These are phyloP conservation scores for Phyllotis vaccarum DNA, from an alignment of 2,797 vertebrate genomes.

Conservation along the genomic window DNA sequence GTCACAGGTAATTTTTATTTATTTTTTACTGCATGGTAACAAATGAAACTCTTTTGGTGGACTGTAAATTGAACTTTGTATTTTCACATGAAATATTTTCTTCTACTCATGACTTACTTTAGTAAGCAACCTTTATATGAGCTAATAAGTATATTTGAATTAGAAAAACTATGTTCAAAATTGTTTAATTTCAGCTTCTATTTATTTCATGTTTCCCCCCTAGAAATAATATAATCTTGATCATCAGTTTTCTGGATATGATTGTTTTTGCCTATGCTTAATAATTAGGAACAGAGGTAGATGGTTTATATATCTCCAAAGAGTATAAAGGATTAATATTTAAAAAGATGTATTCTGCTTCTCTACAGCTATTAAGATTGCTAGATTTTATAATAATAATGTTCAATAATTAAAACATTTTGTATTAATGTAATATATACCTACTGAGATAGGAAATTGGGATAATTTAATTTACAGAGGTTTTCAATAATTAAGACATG, in stretches of 20 bases:
- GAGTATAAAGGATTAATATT: slow-evolving; percentile 50
- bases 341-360: slow-evolving; percentile 23
- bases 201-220: slow-evolving; percentile 52
- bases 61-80: slow-evolving; percentile 36
- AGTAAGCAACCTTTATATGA: slow-evolving; percentile 39
- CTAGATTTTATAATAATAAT: slow-evolving; percentile 56
- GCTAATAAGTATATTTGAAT: slow-evolving; percentile 33
- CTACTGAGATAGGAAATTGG: slow-evolving; percentile 28
- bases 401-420: slow-evolving; percentile 54
- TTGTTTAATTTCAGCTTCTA: not conserved
- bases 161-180: slow-evolving; percentile 59
- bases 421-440: slow-evolving; percentile 50
- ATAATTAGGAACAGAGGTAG: slow-evolving; percentile 49
- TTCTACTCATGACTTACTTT: slow-evolving; percentile 32
- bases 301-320: not conserved
- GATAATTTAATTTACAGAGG: slow-evolving; percentile 64
- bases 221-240: slow-evolving; percentile 54
- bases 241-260: not conserved
- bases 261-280: slow-evolving; percentile 46
- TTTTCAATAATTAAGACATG: slow-evolving; percentile 61
- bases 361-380: slow-evolving; percentile 44
- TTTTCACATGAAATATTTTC: slow-evolving; percentile 64
- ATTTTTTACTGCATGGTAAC: slow-evolving; percentile 67
- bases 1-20: slow-evolving; percentile 91
- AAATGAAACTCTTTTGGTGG: slow-evolving; percentile 2